These are phyloP conservation scores for Drosophila formosana DNA, from an alignment of 2,888 invertebrate species.

Conservation along the genomic window DNA sequence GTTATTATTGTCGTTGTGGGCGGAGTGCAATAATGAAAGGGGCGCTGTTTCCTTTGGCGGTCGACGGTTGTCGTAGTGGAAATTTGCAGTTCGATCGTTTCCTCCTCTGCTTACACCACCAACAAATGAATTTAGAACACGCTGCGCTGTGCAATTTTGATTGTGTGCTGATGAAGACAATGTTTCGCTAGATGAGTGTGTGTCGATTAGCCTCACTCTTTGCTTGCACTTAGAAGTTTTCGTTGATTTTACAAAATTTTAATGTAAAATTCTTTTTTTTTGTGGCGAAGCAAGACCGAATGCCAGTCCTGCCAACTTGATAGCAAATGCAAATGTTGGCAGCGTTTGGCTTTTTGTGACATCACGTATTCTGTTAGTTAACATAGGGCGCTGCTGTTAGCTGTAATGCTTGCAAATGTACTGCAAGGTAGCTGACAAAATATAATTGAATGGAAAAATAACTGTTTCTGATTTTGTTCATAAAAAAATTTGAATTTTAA, in stretches of 20 bases:
- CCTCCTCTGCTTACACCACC: constrained; percentile 66
- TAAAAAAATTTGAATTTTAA: too few relatives aligned
- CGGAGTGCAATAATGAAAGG: constrained; percentile 20
- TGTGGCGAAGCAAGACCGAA: constrained; percentile 63
- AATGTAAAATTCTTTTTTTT: constrained; percentile 53
- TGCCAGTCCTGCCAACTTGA: constrained; percentile 58
- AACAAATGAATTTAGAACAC: constrained; percentile 24
- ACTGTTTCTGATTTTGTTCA: too few relatives aligned
- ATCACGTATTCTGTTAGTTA: constrained; percentile 38
- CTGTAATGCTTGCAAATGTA: too few relatives aligned
- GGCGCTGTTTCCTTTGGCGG: constrained; percentile 68
- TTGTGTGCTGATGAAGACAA: constrained; percentile 20
- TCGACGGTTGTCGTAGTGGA: constrained; percentile 36
- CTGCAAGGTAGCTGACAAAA: too few relatives aligned
- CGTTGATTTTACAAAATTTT: constrained; percentile 65
- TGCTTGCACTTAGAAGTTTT: constrained; percentile 71
- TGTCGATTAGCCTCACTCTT: constrained; percentile 48
- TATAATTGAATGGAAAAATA: too few relatives aligned
- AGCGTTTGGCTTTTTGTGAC: constrained; percentile 50
- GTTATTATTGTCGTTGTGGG: constrained; percentile 59
- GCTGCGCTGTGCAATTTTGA: constrained; percentile 30
- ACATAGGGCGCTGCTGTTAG: constrained; percentile 19
- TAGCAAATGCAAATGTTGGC: constrained; percentile 33
- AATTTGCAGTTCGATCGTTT: constrained; percentile 54
- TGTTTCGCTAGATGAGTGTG: constrained; percentile 25